phyloP scores from a whole-genome alignment of 2,888 invertebrate species.

The Acanthopleura granulata region DNA sequence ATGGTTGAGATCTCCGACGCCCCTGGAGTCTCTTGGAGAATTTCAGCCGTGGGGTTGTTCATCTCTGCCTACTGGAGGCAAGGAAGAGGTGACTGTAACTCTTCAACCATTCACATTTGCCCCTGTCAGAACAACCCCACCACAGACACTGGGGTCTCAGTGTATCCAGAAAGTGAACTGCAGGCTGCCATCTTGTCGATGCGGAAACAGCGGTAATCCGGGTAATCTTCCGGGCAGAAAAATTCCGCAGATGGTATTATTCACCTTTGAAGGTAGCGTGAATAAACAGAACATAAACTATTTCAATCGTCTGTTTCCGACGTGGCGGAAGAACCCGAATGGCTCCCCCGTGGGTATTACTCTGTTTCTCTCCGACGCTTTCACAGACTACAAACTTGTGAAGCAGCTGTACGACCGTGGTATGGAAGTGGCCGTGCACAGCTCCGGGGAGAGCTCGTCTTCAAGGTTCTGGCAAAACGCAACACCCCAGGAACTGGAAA shows the following conservation, averaged over 20 bases:
- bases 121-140: not conserved
- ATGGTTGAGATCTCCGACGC: constrained; percentile 1
- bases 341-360: constrained; percentile 85
- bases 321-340: constrained; percentile 74
- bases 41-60: not conserved
- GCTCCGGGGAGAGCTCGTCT: constrained; percentile 80
- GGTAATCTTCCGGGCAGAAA: constrained; percentile 33
- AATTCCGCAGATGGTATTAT: constrained; percentile 54
- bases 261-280: constrained; percentile 55
- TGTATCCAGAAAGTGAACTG: constrained; percentile 15
- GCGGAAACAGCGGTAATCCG: not conserved
- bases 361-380: constrained; percentile 98
- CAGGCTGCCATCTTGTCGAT: not conserved
- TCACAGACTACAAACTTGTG: constrained; percentile 98
- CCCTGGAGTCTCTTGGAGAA: not conserved
- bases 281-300: constrained; percentile 36
- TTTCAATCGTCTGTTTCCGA: constrained; percentile 42
- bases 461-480: constrained; percentile 80
- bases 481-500: constrained; percentile 38
- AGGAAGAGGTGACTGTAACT: not conserved
- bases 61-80: too few relatives aligned
- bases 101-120: not conserved
- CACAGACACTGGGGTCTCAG: not conserved
- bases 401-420: constrained; percentile 90
- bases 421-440: constrained; percentile 89